These are phyloP conservation scores for Drosophila jambulina DNA, from an alignment of 1,140 invertebrate species.

Conservation along the genomic window DNA sequence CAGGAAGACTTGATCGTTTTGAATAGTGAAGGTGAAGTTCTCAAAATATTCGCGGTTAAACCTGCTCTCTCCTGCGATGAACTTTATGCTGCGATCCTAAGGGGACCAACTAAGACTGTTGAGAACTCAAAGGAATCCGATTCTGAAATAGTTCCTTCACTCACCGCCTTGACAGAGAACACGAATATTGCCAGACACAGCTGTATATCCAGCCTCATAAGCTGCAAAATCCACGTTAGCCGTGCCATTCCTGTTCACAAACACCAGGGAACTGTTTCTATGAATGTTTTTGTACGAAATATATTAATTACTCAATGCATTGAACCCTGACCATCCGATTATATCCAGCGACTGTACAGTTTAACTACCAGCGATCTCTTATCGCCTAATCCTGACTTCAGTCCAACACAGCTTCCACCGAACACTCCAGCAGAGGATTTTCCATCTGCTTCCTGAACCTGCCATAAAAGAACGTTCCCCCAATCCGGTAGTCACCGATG, in stretches of 20 bases:
- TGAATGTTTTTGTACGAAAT: slow-evolving; percentile 10
- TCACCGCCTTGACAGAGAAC: slow-evolving; percentile 30
- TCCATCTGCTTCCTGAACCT: slow-evolving; percentile 34
- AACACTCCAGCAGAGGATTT: slow-evolving; percentile 48
- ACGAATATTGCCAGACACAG: slow-evolving; percentile 22
- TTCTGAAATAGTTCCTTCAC: not conserved
- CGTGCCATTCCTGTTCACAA: slow-evolving; percentile 15
- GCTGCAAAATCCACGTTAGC: slow-evolving; percentile 1
- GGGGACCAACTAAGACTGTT: not conserved
- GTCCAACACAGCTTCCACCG: slow-evolving; percentile 48
- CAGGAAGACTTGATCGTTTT: slow-evolving; percentile 41
- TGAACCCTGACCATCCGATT: slow-evolving; percentile 7
- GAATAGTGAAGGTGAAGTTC: slow-evolving; percentile 49
- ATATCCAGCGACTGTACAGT: too few relatives aligned
- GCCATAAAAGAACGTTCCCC: slow-evolving; percentile 56
- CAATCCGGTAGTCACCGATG: slow-evolving; percentile 70
- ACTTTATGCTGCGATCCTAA: slow-evolving; percentile 47
- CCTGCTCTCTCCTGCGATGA: slow-evolving; percentile 45
- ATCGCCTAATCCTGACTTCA: not conserved
- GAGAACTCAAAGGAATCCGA: not conserved
- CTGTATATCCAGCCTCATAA: slow-evolving; percentile 10
- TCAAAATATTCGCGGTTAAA: slow-evolving; percentile 58
- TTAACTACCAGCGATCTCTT: not conserved
- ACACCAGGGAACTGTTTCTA: not conserved
- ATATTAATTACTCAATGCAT: slow-evolving; percentile 37